Conservation (phyloP, 2,888 invertebrate genomes). For the Crepidodera aurea region DNA sequence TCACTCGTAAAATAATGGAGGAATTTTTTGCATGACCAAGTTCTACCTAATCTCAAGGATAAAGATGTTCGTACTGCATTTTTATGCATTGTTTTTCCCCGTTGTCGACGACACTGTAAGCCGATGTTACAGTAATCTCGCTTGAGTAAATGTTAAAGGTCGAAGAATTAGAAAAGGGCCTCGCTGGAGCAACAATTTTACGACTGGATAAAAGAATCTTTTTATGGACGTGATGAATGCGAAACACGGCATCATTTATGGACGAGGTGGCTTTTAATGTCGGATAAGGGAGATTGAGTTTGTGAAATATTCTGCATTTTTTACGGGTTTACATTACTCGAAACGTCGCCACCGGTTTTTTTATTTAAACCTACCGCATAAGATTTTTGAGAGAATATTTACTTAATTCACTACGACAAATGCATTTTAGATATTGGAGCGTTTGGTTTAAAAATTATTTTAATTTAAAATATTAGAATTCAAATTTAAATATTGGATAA, state of each 20-base stretch:
- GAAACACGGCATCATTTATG: slow-evolving; percentile 30
- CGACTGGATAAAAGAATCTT: slow-evolving; percentile 37
- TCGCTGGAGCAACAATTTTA: slow-evolving; percentile 31
- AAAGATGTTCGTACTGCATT: no score
- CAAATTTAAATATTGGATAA: no score
- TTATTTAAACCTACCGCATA: neutral
- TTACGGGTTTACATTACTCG: neutral
- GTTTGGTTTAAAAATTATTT: no score
- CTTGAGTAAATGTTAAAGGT: slow-evolving; percentile 32
- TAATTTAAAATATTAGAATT: no score
- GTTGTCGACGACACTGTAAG: neutral
- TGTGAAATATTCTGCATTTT: slow-evolving; percentile 1
- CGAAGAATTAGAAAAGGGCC: slow-evolving; percentile 31
- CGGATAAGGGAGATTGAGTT: neutral
- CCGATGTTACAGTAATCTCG: slow-evolving; percentile 24
- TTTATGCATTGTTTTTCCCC: no score
- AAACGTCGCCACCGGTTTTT: neutral
- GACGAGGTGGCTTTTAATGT: slow-evolving; percentile 16
- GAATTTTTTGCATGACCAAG: no score
- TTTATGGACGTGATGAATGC: slow-evolving; percentile 32
- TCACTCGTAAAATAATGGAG: no score
- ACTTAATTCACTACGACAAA: no score
- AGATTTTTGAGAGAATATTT: no score
- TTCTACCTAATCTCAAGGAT: no score
- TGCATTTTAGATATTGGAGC: no score